These are phyloP conservation scores for Ptychochromis oligacanthus DNA, from an alignment of 2,113 vertebrate species.

Conservation along the genomic window DNA sequence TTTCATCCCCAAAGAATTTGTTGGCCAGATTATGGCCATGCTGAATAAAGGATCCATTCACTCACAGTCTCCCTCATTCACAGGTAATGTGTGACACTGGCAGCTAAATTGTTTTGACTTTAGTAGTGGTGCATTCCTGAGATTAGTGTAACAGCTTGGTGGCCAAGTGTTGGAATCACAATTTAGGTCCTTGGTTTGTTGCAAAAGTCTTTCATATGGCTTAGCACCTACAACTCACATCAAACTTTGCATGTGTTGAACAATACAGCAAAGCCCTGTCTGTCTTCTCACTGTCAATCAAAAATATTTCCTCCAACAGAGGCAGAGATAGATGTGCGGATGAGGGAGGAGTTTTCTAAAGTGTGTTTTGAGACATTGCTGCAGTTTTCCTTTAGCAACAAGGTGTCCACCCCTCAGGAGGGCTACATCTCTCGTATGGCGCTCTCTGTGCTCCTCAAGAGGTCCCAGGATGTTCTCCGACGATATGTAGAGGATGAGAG, in stretches of 20 bases:
- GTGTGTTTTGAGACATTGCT: slow-evolving; percentile 98
- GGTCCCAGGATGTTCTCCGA: slow-evolving; percentile 93
- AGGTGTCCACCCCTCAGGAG: slow-evolving; percentile 95
- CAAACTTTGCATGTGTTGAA: not conserved
- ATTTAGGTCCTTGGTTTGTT: not conserved
- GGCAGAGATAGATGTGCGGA: slow-evolving; percentile 95
- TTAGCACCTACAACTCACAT: not conserved
- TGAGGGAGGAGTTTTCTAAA: slow-evolving; percentile 98
- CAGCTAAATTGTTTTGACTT: not conserved
- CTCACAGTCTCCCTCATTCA: slow-evolving; percentile 98
- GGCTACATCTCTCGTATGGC: slow-evolving; percentile 99
- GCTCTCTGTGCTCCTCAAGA: slow-evolving; percentile 93
- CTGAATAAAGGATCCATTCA: slow-evolving; percentile 99
- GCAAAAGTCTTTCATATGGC: not conserved
- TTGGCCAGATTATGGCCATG: slow-evolving; percentile 98
- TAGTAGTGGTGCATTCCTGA: not conserved
- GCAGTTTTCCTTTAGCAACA: slow-evolving; percentile 99
- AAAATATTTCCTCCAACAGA: slow-evolving; percentile 78
- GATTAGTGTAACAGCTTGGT: not conserved
- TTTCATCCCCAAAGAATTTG: slow-evolving; percentile 99
- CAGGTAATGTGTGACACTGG: slow-evolving; percentile 81
- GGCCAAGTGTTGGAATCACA: not conserved
- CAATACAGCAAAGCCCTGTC: not conserved
- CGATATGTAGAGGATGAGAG: slow-evolving; percentile 96
- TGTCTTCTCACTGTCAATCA: slow-evolving; percentile 8